Evolutionary conservation across 2,113 vertebrate species (phyloP), one percentile per base, ranked within the genome.

Genomic region (Pao palembangensis): DNA sequence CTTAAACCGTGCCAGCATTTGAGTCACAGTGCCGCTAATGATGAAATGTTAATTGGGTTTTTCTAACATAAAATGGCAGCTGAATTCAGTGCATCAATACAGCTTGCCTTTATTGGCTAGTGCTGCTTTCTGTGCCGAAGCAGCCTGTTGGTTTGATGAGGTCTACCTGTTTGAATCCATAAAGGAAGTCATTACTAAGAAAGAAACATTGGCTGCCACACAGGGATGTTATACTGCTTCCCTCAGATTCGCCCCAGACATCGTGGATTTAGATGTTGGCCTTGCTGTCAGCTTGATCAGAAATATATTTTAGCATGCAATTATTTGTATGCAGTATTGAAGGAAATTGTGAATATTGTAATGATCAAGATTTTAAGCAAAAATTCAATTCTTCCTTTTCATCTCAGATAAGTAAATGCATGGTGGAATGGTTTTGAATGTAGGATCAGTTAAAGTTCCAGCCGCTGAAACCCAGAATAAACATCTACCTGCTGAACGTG

Each of bases 121-220:
- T 76, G 18, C 56, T 56, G 58, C 67, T 69, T 79, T 81, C 61
- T 68, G 69, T 57, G 56, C 38, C 61, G 69, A 83, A 75, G 74
- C 51, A 31, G 57, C 28, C 54, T 50, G 18, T 70, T 55, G 56
- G 65, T 67, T 61, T 66, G 69, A 58, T 55, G 59, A 70, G 64
- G 58, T 65, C 78, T 67, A 59, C 65, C 51, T 57, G 68, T 71
- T 71, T 72, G 67, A 85, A 86, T 86, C 71, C 71, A 84, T 81
- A 84, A 81, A 76, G 80, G 43, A 85, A 78, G 59, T 84, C 81
- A 89, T 88, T 87, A 81, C 63, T 68, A 74, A 72, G 73, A 63
- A 73, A 77, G 70, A 76, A 72, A 64, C 67, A 74, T 58, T 60
- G 69, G 66, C 73, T 71, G 53, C 58, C 75, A 48, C 60, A 75